These are phyloP conservation scores for Epinotia brunnichana DNA, from an alignment of 2,888 invertebrate species.

Conservation along the genomic window DNA sequence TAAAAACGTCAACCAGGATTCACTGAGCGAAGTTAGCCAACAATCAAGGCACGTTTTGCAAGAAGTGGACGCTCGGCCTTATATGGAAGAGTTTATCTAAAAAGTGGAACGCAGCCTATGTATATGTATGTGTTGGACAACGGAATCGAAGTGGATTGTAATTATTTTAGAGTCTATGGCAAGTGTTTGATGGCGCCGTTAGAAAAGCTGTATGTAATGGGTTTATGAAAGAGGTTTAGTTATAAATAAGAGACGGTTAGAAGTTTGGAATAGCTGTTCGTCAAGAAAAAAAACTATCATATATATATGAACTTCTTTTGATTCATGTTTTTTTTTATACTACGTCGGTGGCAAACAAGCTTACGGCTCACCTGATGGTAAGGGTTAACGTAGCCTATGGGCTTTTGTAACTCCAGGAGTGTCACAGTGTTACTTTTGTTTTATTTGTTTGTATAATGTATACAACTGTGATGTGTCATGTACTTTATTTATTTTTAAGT, in stretches of 20 bases:
- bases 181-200: slow-evolving; percentile 7
- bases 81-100: slow-evolving; percentile 56
- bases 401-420: too few relatives aligned
- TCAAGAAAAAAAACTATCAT: too few relatives aligned
- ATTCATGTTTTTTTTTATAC: too few relatives aligned
- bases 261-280: background rate
- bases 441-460: too few relatives aligned
- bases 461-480: too few relatives aligned
- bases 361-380: too few relatives aligned
- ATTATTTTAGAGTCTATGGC: slow-evolving; percentile 6
- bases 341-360: too few relatives aligned
- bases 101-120: slow-evolving; percentile 51
- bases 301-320: too few relatives aligned
- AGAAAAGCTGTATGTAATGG: slow-evolving; percentile 7
- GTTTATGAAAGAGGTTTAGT: slow-evolving; percentile 1
- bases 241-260: background rate
- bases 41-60: slow-evolving; percentile 51
- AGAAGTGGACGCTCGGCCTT: slow-evolving; percentile 49
- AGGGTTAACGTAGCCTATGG: too few relatives aligned
- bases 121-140: slow-evolving; percentile 12
- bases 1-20: slow-evolving; percentile 6
- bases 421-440: too few relatives aligned
- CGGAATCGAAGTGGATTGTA: slow-evolving; percentile 13
- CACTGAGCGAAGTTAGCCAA: slow-evolving; percentile 33
- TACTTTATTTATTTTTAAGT: too few relatives aligned